Percentiles rank a stretch among this genome's conserved stretches.
These are phyloP conservation scores for Eubasilissa splendida DNA, from an alignment of 2,888 invertebrate species.

Conservation along the genomic window DNA sequence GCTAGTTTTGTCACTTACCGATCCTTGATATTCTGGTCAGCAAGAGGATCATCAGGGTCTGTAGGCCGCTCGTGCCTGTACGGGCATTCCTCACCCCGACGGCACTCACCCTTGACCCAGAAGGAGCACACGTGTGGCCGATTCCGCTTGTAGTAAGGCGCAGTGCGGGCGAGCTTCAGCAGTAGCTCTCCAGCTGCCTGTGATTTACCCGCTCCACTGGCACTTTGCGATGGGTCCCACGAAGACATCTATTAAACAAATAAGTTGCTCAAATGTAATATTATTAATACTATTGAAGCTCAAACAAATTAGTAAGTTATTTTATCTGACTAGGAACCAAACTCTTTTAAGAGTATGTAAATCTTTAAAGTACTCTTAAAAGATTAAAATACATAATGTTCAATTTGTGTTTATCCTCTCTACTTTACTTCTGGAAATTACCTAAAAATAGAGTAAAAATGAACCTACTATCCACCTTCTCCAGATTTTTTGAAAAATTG, in stretches of 20 bases:
- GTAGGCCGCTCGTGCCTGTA: slow-evolving; percentile 97
- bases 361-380: no score
- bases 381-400: no score
- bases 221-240: slow-evolving; percentile 69
- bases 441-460: no score
- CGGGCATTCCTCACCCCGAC: slow-evolving; percentile 96
- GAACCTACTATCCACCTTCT: no score
- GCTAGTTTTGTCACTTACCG: slow-evolving; percentile 65
- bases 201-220: slow-evolving; percentile 79
- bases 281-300: no score
- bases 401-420: no score
- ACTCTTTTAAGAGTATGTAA: no score
- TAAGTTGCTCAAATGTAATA: no score
- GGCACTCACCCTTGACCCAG: slow-evolving; percentile 98
- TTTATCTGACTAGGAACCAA: no score
- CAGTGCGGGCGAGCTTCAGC: slow-evolving; percentile 90
- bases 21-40: slow-evolving; percentile 96
- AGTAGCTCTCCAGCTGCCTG: slow-evolving; percentile 87
- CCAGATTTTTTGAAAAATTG: no score
- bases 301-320: no score
- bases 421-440: no score
- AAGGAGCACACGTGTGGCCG: slow-evolving; percentile 97
- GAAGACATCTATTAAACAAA: slow-evolving; percentile 65
- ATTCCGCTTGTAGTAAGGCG: slow-evolving; percentile 96
- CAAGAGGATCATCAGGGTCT: slow-evolving; percentile 96